Base-by-base conservation (phyloP, 1,140 invertebrate genomes). In the Drosophila bocqueti region DNA sequence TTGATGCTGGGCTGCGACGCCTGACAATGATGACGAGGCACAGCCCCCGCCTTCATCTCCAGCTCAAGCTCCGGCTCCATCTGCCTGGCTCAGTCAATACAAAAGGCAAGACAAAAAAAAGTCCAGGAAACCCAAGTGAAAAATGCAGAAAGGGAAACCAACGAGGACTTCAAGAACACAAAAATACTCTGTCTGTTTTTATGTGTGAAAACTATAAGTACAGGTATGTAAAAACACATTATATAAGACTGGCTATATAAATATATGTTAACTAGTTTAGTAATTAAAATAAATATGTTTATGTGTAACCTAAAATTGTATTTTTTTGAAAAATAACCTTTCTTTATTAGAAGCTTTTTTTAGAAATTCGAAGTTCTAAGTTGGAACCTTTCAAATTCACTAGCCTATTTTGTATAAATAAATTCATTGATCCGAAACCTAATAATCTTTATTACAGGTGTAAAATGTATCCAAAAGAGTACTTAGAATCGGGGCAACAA, bases 11-110 rank as follows among this genome's bases (percentile, higher is more conserved):
- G 42, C 83, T 75, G 80, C 84, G 80, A 87, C 78, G 84, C 84
- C 83, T 87, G 83, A 87, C 83, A 87, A 87, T 79, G 83, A 89
- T 87, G 83, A 87, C 84, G 81, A 89, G 83, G 83, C 83, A 83
- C 60, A 76, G 76, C 63, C 60, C 45, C 68, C 38, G 43, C 26
- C 40, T 38, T 38, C 29, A 15, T 31, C 64, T 31, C 43, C 66
- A 16, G n/a, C 42, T 59, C 18, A 36, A 34, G 16, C 36, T 29
- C 29, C 54, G 46, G 40, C 68, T 59, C 43, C 66, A 69, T 71
- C 66, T 72, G 40, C 62, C 64, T 54, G 67, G 43, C 63, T 54
- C 76, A 71, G 69, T 60, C 84, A 65, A 84, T 81, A 83, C 84
- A 81, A 87, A 81, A 73, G 81, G 68, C 78, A 58, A 65, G 52